Evolutionary conservation across 2,113 vertebrate genomes (phyloP).

Genomic region (Nanorana parkeri): DNA sequence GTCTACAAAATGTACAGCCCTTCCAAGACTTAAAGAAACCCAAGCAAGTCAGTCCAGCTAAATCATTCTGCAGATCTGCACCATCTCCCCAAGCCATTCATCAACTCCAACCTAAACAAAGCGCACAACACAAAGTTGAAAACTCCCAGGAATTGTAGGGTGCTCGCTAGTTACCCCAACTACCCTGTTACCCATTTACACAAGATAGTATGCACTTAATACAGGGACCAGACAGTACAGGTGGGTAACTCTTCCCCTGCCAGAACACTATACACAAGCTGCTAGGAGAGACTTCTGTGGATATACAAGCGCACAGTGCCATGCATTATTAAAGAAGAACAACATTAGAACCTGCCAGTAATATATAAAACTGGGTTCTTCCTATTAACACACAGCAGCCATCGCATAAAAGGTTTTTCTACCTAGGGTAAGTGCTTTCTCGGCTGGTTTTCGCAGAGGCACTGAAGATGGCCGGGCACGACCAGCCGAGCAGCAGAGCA

Average conservation of each 20-base stretch:
- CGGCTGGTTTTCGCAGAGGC: background rate
- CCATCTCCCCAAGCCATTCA: conserved; percentile 29
- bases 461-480: background rate
- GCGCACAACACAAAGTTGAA: conserved; percentile 32
- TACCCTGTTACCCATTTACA: background rate
- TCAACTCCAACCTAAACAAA: conserved; percentile 31
- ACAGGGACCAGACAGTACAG: background rate
- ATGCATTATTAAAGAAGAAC: conserved; percentile 47
- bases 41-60: conserved; percentile 7
- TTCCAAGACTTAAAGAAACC: conserved; percentile 21
- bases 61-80: conserved; percentile 49
- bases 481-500: conserved; percentile 3
- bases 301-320: background rate
- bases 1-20: conserved; percentile 29
- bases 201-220: background rate
- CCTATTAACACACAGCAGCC: conserved; percentile 44
- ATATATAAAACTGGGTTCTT: conserved; percentile 41
- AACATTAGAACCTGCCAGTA: conserved; percentile 50
- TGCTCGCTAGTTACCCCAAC: conserved; percentile 17
- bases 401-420: conserved; percentile 50
- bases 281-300: background rate
- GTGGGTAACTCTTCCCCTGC: conserved; percentile 40
- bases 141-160: conserved; percentile 3
- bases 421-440: conserved; percentile 43
- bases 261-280: background rate